A percentile compares a stretch with the other conserved stretches of the same genome.
phyloP scores from a whole-genome alignment of 2,888 invertebrate genomes.

The Cyclophora albipunctata region DNA sequence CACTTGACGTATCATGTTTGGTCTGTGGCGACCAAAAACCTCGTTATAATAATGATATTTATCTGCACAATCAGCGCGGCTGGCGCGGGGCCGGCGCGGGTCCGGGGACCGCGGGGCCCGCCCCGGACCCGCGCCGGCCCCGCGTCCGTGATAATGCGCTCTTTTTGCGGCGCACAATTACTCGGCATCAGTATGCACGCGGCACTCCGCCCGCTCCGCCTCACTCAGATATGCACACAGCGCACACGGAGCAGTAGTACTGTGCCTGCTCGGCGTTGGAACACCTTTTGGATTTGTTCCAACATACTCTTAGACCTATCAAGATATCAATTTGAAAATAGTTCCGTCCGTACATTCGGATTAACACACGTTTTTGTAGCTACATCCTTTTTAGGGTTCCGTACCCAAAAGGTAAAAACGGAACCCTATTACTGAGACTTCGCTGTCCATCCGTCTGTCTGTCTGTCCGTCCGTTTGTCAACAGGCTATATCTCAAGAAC shows the following conservation, averaged over 20 bases:
- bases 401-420: too few relatives aligned
- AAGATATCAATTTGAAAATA: too few relatives aligned
- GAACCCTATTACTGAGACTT: too few relatives aligned
- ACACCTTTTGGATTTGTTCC: too few relatives aligned
- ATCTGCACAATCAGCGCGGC: conserved; percentile 25
- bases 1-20: conserved; percentile 6
- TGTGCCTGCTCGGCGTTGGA: too few relatives aligned
- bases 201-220: conserved; percentile 30
- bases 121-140: conserved; percentile 23
- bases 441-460: too few relatives aligned
- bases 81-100: conserved; percentile 22
- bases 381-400: too few relatives aligned
- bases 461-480: too few relatives aligned
- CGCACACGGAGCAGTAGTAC: background rate
- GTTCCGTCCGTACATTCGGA: too few relatives aligned
- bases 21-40: conserved; percentile 11
- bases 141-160: conserved; percentile 62
- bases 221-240: conserved; percentile 1
- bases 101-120: conserved; percentile 9
- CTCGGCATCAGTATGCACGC: conserved; percentile 63
- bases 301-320: too few relatives aligned
- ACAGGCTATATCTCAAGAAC: too few relatives aligned
- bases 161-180: conserved; percentile 62
- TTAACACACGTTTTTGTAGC: too few relatives aligned
- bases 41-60: conserved; percentile 19